These are phyloP conservation scores for Drosophila suboccidentalis DNA, from an alignment of 2,888 invertebrate species.

Conservation along the genomic window DNA sequence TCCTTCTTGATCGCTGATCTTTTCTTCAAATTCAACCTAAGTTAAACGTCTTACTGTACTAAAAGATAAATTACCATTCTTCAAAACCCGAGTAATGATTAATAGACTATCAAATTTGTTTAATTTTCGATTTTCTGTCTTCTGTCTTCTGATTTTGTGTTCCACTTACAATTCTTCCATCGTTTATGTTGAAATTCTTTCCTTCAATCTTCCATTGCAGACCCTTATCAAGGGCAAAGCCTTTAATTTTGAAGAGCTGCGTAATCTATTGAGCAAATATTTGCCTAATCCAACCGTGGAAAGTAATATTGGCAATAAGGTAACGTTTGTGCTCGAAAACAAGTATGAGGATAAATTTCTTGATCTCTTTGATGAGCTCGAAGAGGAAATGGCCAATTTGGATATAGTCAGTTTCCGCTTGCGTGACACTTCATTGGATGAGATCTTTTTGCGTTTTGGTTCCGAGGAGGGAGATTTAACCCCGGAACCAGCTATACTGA, in stretches of 20 bases:
- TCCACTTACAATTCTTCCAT: not conserved
- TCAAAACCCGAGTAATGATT: not conserved
- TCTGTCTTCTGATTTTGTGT: too few relatives aligned
- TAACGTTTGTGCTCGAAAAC: conserved; percentile 91
- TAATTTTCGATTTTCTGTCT: not conserved
- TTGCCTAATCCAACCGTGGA: conserved; percentile 94
- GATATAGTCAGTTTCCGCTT: conserved; percentile 92
- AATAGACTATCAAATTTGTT: not conserved
- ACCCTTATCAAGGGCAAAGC: conserved; percentile 89
- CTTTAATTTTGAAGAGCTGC: conserved; percentile 91
- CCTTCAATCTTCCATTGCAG: conserved; percentile 86
- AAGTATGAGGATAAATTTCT: conserved; percentile 90
- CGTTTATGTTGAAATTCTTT: not conserved
- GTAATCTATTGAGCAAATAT: conserved; percentile 80
- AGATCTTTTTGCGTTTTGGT: conserved; percentile 90
- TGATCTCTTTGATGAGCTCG: conserved; percentile 89
- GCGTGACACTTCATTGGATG: conserved; percentile 93
- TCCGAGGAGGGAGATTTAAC: conserved; percentile 46
- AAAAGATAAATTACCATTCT: too few relatives aligned
- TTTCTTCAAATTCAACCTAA: not conserved
- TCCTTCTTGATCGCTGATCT: not conserved
- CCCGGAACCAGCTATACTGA: conserved; percentile 20
- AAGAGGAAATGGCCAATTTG: conserved; percentile 87
- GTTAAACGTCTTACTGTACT: not conserved
- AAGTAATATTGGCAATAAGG: conserved; percentile 91